Evolutionary conservation across 2,113 vertebrate species (phyloP), one percentile per base, ranked within the genome.

Genomic region (Lagopus muta): DNA sequence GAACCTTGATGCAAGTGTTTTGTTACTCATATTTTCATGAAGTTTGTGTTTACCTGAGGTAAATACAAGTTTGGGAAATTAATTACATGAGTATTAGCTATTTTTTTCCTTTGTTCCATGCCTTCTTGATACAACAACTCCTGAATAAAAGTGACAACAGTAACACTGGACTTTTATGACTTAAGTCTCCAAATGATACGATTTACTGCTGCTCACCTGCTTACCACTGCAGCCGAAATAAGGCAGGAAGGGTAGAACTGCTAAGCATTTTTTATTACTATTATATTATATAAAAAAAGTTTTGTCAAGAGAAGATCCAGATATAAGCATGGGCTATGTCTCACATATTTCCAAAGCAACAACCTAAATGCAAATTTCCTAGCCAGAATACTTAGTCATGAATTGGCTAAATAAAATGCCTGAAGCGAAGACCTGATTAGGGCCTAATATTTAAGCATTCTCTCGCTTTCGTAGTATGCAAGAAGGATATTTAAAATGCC

Each of bases 11-110:
- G 94, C 82, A 93, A 93, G 66, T 95, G 58, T 95, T 97, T 97
- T 97, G 96, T 97, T 96, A 96, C 82, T 94, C 93, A 90, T 94
- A 95, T 94, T 96, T 96, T 97, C 96, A 93, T 74, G 86, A 95
- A 90, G 93, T 95, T 95, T 96, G 85, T 94, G 93, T 96, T 93
- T 97, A 95, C 95, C 90, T 95, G 91, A 94, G 95, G 94, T 89
- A 97, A 94, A 97, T 93, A 95, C 86, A 96, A 95, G 93, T 91
- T 94, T 92, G 82, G 82, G 92, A 96, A 95, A 96, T 88, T 83
- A 96, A 95, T 94, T 82, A 95, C 88, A 94, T 52, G 80, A 95
- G 19, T 61, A 93, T 94, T 73, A 90, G 36, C 91, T 93, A 70
- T 84, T 88, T 34, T 92, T 27, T 72, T 90, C 45, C 87, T 95